Percentiles rank a stretch among this genome's conserved stretches.
phyloP scores from a whole-genome alignment of 1,140 invertebrate species.

The Papilio polytes region DNA sequence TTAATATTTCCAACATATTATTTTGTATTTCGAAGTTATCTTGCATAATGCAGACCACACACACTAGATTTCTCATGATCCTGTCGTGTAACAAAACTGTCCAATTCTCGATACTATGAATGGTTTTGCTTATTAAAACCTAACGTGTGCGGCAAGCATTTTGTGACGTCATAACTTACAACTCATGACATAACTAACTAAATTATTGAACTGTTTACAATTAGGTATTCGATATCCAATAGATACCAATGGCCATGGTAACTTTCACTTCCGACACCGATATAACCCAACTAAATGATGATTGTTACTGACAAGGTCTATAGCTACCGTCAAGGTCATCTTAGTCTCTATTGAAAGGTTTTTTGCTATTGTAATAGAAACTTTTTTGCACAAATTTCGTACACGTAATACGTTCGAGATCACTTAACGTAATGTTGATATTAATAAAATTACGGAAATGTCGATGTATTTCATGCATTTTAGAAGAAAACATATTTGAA shows the following conservation, averaged over 20 bases:
- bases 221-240: neutral
- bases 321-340: slow-evolving; percentile 21
- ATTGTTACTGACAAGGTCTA: slow-evolving; percentile 18
- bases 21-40: too few species aligned
- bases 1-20: too few species aligned
- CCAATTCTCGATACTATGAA: too few species aligned
- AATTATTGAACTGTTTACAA: neutral
- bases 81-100: too few species aligned
- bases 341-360: neutral
- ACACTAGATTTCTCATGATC: too few species aligned
- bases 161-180: neutral
- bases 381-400: slow-evolving; percentile 24
- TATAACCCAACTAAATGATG: slow-evolving; percentile 2
- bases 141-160: neutral
- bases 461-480: neutral
- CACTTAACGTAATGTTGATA: neutral
- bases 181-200: neutral
- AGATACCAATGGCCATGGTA: slow-evolving; percentile 12
- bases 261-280: slow-evolving; percentile 33
- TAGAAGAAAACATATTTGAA: too few species aligned
- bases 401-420: slow-evolving; percentile 7
- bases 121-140: neutral
- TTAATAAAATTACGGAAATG: neutral
- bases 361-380: neutral
- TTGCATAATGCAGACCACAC: too few species aligned